These are phyloP conservation scores for Calephelis nemesis DNA, from an alignment of 1,140 invertebrate genomes.

Conservation along the genomic window DNA sequence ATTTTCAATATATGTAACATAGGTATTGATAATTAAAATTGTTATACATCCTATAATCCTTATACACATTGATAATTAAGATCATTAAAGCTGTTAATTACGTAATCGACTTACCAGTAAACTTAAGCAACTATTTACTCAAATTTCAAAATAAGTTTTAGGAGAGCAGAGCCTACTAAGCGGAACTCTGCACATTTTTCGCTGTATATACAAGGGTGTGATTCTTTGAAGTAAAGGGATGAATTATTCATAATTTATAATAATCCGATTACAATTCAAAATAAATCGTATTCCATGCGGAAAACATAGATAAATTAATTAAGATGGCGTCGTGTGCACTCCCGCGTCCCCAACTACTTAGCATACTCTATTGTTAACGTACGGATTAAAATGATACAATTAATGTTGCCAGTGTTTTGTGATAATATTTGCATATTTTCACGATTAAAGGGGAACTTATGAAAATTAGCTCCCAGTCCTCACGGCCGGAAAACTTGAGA, in stretches of 20 bases:
- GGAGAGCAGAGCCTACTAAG: no score
- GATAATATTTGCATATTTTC: constrained; percentile 49
- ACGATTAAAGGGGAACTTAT: constrained; percentile 40
- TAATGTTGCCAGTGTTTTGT: constrained; percentile 41
- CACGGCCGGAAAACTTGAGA: neutral
- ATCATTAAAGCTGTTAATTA: no score
- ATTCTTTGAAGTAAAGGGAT: neutral
- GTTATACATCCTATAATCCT: no score
- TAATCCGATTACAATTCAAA: constrained; percentile 8
- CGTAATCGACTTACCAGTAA: no score
- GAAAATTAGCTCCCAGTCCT: constrained; percentile 6
- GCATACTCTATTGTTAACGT: constrained; percentile 28
- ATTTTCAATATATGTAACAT: no score
- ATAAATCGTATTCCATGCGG: constrained; percentile 13
- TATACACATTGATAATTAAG: no score
- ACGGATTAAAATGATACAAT: constrained; percentile 48
- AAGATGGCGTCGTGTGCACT: constrained; percentile 8
- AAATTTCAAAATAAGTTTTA: no score
- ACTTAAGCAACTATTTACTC: no score
- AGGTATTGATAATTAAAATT: no score
- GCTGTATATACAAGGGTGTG: no score
- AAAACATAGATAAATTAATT: constrained; percentile 17
- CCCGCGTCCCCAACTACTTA: constrained; percentile 26
- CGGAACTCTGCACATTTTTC: no score
- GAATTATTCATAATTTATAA: constrained; percentile 14